Evolutionary conservation across 2,797 vertebrate species (phyloP).

Genomic region (Enteromius afrohamiltoni): DNA sequence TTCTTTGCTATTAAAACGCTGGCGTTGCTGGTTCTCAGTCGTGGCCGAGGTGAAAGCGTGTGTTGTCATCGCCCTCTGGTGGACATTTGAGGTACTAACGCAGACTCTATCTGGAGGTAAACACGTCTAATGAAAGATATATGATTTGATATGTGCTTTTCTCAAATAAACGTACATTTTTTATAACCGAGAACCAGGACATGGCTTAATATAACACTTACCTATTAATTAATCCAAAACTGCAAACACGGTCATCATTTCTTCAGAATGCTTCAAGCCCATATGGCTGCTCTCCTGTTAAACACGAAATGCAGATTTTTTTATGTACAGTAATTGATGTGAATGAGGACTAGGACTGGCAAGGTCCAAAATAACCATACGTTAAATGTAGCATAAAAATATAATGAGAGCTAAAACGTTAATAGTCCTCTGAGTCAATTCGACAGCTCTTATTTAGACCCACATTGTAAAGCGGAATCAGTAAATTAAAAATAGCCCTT

Average conservation of each 20-base stretch:
- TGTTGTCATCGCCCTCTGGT: conserved; percentile 58
- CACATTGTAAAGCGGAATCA: neutral
- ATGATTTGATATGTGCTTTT: neutral
- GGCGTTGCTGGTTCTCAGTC: neutral
- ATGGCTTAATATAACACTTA: neutral
- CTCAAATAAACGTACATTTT: neutral
- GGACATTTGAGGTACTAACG: conserved; percentile 35
- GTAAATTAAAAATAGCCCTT: neutral
- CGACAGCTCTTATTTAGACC: neutral
- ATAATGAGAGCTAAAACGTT: neutral
- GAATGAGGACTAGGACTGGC: neutral
- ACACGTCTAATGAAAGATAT: neutral
- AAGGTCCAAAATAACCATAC: neutral
- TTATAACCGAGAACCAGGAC: neutral
- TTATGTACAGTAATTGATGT: neutral
- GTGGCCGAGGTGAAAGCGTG: conserved; percentile 16
- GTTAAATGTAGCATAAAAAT: too few species aligned
- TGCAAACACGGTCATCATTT: neutral
- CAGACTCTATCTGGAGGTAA: neutral
- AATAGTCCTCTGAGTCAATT: neutral
- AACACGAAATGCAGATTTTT: neutral
- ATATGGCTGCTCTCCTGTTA: neutral
- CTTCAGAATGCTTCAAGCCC: neutral
- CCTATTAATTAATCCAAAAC: neutral
- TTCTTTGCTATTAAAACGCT: conserved; percentile 17